Percentiles rank a stretch among this genome's conserved stretches.
Evolutionary conservation across 2,797 vertebrate genomes (phyloP).

Genomic region (Botia kubotai): DNA sequence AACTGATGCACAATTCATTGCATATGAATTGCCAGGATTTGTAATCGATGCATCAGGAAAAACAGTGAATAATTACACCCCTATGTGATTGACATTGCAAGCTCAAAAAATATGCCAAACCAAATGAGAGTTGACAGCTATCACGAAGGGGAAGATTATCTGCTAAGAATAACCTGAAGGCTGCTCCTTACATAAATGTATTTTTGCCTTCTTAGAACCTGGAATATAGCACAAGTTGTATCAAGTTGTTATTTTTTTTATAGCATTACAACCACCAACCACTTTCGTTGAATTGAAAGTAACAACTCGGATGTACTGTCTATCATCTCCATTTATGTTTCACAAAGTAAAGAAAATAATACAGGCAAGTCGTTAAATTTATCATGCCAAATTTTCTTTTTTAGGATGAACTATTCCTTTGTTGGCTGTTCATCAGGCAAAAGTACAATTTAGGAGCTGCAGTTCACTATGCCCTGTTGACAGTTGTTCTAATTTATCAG

Average conservation of each 20-base stretch:
- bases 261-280: no score
- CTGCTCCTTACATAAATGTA: background rate
- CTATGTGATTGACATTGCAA: no score
- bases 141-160: background rate
- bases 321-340: background rate
- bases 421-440: constrained; percentile 54
- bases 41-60: no score
- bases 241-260: no score
- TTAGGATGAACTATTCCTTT: constrained; percentile 43
- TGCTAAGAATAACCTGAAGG: background rate
- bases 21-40: no score
- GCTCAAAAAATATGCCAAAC: no score
- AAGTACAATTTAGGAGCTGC: constrained; percentile 46
- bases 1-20: no score
- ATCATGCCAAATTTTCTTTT: background rate
- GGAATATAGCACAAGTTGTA: background rate
- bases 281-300: background rate
- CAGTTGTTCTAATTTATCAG: constrained; percentile 67
- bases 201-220: background rate
- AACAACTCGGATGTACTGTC: background rate
- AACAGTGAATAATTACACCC: no score
- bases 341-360: background rate
- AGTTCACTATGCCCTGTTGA: constrained; percentile 59
- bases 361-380: background rate
- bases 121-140: no score